These are phyloP conservation scores for Nematolebias whitei DNA, from an alignment of 2,113 vertebrate species.

Conservation along the genomic window DNA sequence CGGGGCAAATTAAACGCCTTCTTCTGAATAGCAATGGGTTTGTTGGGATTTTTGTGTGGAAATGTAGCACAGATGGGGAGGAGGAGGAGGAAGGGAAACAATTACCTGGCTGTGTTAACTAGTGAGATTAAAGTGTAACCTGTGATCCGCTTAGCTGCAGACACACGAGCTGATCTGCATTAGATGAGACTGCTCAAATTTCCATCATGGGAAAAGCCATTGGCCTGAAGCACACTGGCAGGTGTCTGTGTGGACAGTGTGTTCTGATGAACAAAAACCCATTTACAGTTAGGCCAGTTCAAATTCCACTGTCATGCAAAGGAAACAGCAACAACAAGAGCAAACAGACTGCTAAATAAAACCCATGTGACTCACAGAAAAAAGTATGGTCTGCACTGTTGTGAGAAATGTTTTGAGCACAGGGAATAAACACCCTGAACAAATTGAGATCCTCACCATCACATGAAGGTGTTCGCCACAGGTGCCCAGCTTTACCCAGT, in stretches of 20 bases:
- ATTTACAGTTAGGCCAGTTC: constrained; percentile 33
- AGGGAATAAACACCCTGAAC: background rate
- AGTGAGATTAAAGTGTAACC: constrained; percentile 64
- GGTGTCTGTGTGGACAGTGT: constrained; percentile 16
- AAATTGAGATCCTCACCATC: background rate
- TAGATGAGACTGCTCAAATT: constrained; percentile 47
- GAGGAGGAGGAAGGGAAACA: constrained; percentile 6
- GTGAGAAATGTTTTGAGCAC: too few relatives aligned
- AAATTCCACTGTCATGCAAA: constrained; percentile 13
- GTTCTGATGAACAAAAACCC: constrained; percentile 10
- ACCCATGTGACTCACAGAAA: background rate
- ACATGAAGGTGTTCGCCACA: too few relatives aligned
- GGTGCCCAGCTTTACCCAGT: too few relatives aligned
- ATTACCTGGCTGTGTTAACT: constrained; percentile 54
- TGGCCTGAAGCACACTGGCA: constrained; percentile 27
- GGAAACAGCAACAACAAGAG: background rate
- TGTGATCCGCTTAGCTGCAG: constrained; percentile 24
- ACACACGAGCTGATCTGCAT: constrained; percentile 55
- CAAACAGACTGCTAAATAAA: background rate
- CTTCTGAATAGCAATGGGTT: constrained; percentile 69
- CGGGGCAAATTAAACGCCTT: constrained; percentile 66
- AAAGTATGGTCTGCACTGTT: background rate
- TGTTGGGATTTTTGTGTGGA: constrained; percentile 67
- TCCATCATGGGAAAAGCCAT: constrained; percentile 25
- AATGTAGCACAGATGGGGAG: constrained; percentile 30